phyloP scores from a whole-genome alignment of 2,888 invertebrate genomes.

The Neoscelio sp. region DNA sequence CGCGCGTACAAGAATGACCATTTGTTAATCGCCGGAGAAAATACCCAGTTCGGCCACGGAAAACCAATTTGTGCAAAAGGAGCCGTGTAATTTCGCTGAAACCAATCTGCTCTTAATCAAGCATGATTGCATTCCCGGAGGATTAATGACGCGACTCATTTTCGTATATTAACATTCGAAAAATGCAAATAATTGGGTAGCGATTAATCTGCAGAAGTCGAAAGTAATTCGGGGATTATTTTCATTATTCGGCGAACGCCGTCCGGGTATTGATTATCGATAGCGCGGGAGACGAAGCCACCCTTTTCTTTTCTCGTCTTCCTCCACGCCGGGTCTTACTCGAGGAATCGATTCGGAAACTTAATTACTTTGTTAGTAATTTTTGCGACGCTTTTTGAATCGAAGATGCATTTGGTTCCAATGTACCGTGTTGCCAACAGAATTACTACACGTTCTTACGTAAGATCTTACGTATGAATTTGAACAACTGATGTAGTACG shows the following conservation, averaged over 20 bases:
- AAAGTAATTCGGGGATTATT: conserved; percentile 16
- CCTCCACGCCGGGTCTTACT: conserved; percentile 15
- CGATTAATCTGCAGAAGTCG: conserved; percentile 9
- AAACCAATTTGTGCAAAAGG: conserved; percentile 37
- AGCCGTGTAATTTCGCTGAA: conserved; percentile 42
- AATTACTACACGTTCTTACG: no score
- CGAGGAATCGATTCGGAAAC: conserved; percentile 32
- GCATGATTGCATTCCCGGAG: conserved; percentile 27
- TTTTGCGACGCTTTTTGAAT: no score
- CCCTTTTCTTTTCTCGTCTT: conserved; percentile 55
- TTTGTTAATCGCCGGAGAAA: conserved; percentile 28
- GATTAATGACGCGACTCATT: conserved; percentile 35
- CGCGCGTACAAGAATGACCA: no score
- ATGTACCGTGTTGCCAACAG: no score
- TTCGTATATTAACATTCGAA: neutral
- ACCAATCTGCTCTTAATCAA: conserved; percentile 49
- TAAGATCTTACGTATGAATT: no score
- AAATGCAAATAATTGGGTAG: conserved; percentile 32
- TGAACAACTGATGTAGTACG: no score
- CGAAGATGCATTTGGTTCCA: no score
- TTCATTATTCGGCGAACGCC: conserved; percentile 36
- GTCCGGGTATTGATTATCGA: conserved; percentile 52
- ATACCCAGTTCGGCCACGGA: conserved; percentile 16
- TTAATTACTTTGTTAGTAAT: conserved; percentile 37
- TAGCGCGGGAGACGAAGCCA: conserved; percentile 46